These are phyloP conservation scores for Chitala chitala DNA, from an alignment of 2,113 vertebrate species.

Conservation along the genomic window DNA sequence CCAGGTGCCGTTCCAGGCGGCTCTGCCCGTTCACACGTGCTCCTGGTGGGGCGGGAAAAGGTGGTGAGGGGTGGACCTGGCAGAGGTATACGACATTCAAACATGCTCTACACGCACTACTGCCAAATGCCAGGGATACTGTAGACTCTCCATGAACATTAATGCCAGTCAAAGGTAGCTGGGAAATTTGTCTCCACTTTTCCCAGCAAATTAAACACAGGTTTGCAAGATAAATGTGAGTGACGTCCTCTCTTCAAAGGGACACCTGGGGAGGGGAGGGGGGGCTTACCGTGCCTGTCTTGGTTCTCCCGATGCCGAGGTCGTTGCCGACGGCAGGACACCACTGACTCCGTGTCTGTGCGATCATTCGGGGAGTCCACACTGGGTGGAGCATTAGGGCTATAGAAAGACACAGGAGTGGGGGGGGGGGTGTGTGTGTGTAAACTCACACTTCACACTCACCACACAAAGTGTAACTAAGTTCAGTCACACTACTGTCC, in stretches of 20 bases:
- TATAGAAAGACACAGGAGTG: constrained; percentile 39
- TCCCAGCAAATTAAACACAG: not conserved
- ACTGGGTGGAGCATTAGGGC: constrained; percentile 78
- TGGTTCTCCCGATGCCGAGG: constrained; percentile 72
- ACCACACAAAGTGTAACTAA: no score
- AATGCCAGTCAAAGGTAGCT: no score
- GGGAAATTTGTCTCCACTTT: no score
- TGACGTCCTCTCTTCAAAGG: no score
- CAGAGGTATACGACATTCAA: not conserved
- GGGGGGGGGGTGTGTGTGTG: not conserved
- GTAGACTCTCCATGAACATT: no score
- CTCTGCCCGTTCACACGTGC: constrained; percentile 67
- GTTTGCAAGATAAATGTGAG: not conserved
- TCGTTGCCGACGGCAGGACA: constrained; percentile 75
- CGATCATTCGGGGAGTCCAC: constrained; percentile 81
- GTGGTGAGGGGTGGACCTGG: not conserved
- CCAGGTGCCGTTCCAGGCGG: constrained; percentile 74
- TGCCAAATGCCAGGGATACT: no score
- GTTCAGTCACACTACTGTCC: no score
- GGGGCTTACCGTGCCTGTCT: constrained; percentile 74
- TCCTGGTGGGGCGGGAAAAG: constrained; percentile 31
- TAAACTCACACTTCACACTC: not conserved
- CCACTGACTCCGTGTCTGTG: constrained; percentile 80
- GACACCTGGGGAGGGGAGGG: no score
- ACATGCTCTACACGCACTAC: not conserved